phyloP scores from a whole-genome alignment of 2,113 vertebrate genomes.

The Elachura formosa region DNA sequence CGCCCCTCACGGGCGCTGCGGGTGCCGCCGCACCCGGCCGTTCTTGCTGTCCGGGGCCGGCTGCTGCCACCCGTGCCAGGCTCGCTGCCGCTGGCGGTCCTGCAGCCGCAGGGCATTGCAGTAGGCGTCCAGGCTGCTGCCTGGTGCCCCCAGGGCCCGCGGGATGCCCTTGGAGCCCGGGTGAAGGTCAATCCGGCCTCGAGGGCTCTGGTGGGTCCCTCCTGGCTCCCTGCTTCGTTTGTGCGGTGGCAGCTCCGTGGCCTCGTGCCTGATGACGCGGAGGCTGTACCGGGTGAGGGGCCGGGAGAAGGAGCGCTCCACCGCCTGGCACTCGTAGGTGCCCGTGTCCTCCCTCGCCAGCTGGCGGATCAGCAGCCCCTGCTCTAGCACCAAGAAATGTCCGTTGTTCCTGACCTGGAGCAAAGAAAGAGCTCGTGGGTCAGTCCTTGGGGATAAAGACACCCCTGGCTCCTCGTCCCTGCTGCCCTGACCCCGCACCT shows the following conservation, averaged over 20 bases:
- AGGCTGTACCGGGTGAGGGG: slow-evolving; percentile 71
- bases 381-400: slow-evolving; percentile 62
- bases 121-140: slow-evolving; percentile 73
- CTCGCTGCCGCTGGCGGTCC: slow-evolving; percentile 77
- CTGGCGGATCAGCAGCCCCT: slow-evolving; percentile 78
- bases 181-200: not conserved
- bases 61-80: slow-evolving; percentile 77
- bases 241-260: not conserved
- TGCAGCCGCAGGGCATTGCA: slow-evolving; percentile 80
- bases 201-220: not conserved
- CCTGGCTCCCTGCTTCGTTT: slow-evolving; percentile 7
- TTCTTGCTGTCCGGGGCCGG: slow-evolving; percentile 63
- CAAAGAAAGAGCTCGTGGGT: not conserved
- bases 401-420: slow-evolving; percentile 52
- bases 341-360: slow-evolving; percentile 66
- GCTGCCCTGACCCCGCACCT: slow-evolving; percentile 12
- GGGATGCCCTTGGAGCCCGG: slow-evolving; percentile 73
- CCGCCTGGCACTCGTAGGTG: slow-evolving; percentile 72
- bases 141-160: slow-evolving; percentile 48
- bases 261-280: slow-evolving; percentile 67
- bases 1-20: not conserved
- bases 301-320: slow-evolving; percentile 73
- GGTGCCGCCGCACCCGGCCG: slow-evolving; percentile 77
- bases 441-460: accelerated
- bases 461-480: accelerated